phyloP scores from a whole-genome alignment of 2,113 vertebrate genomes.

The Callaeas wilsoni region DNA sequence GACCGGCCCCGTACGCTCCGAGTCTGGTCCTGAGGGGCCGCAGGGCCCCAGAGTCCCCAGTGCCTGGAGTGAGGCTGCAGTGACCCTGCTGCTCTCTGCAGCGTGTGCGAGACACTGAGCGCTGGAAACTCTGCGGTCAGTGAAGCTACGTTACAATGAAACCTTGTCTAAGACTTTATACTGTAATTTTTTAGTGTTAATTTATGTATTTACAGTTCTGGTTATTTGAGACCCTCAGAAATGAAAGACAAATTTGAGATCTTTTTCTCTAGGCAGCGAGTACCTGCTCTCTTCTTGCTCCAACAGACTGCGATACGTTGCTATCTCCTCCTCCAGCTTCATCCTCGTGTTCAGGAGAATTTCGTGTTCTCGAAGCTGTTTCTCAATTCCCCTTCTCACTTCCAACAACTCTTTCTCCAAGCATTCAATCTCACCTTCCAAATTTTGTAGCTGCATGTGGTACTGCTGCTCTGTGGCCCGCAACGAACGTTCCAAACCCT shows the following conservation, averaged over 20 bases:
- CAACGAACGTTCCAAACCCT: constrained; percentile 85
- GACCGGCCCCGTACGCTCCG: not conserved
- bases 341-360: constrained; percentile 93
- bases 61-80: not conserved
- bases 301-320: constrained; percentile 86
- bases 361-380: constrained; percentile 86
- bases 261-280: not conserved
- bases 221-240: not conserved
- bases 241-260: not conserved
- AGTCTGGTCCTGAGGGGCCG: not conserved
- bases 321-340: constrained; percentile 93
- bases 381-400: constrained; percentile 81
- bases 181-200: not conserved
- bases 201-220: not conserved
- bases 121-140: not conserved
- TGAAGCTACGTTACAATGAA: not conserved
- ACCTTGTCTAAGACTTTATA: not conserved
- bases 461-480: constrained; percentile 83
- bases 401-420: constrained; percentile 87
- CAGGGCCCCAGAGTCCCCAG: not conserved
- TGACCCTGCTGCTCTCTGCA: not conserved
- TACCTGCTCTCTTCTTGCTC: constrained; percentile 94
- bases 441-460: constrained; percentile 83
- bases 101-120: not conserved
- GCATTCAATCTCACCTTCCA: constrained; percentile 80